Percentiles rank a stretch among this genome's conserved stretches.
Conservation (phyloP, 2,797 vertebrate genomes). For the Platyrinchus mystaceus region DNA sequence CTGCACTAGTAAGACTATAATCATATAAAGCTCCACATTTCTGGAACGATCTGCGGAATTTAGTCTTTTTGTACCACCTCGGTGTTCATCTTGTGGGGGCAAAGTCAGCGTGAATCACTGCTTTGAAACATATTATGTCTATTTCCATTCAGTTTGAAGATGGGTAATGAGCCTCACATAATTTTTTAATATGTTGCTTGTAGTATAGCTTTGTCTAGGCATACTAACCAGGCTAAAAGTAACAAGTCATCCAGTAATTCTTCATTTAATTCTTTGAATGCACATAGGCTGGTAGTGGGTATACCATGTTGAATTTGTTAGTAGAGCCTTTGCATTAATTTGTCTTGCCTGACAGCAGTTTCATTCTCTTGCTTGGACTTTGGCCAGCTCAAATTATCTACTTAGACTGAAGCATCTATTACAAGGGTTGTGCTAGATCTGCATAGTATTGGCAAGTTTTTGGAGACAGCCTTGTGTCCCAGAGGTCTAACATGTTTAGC, state of each 20-base stretch:
- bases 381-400: not conserved
- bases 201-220: not conserved
- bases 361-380: constrained; percentile 9
- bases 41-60: not conserved
- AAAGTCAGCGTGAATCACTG: not conserved
- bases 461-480: not conserved
- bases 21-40: not conserved
- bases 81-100: not conserved
- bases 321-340: not conserved
- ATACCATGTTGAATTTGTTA: not conserved
- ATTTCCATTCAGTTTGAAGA: not conserved
- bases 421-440: not conserved
- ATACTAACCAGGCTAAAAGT: not conserved
- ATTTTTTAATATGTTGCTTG: not conserved
- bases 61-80: not conserved
- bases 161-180: not conserved
- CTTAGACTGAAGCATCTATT: not conserved
- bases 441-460: not conserved
- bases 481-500: not conserved
- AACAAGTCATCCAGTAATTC: not conserved
- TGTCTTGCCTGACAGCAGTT: constrained; percentile 2
- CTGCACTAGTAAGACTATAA: not conserved
- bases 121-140: not conserved
- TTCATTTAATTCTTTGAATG: not conserved
- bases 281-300: not conserved